These are phyloP conservation scores for Darevskia nairensis DNA, from an alignment of 2,797 vertebrate species.

Conservation along the genomic window DNA sequence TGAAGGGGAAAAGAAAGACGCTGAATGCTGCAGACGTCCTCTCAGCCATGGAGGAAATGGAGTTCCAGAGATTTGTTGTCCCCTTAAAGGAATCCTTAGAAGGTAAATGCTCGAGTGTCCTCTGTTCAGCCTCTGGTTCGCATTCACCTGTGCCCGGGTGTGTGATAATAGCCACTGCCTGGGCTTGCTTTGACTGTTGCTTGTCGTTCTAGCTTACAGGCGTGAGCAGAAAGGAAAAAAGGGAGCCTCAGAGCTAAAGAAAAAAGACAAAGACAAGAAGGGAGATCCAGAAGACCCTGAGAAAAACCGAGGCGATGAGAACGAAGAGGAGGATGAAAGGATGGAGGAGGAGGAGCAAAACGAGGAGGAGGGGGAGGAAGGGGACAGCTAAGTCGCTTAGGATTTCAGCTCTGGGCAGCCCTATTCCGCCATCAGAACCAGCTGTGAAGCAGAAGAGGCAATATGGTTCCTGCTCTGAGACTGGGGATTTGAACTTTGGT, in stretches of 20 bases:
- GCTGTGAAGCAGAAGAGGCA: too few relatives aligned
- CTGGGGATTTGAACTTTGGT: too few relatives aligned
- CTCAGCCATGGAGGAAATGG: constrained; percentile 99
- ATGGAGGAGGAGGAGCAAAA: constrained; percentile 89
- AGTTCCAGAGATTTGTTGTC: constrained; percentile 92
- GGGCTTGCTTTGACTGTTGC: fast-evolving
- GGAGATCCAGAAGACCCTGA: constrained; percentile 85
- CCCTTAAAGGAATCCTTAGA: constrained; percentile 92
- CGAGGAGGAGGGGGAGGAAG: constrained; percentile 90
- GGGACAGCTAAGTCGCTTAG: constrained; percentile 83
- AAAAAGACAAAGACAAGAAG: constrained; percentile 93
- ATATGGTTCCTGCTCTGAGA: too few relatives aligned
- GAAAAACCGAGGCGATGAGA: constrained; percentile 90
- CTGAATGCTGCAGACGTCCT: constrained; percentile 93
- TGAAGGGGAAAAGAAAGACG: constrained; percentile 97
- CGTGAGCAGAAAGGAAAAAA: constrained; percentile 95
- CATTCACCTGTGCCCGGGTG: neutral
- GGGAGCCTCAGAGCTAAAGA: constrained; percentile 89
- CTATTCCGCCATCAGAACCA: too few relatives aligned
- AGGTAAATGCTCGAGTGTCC: constrained; percentile 75
- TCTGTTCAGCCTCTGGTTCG: neutral
- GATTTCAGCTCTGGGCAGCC: too few relatives aligned
- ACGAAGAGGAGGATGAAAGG: constrained; percentile 87
- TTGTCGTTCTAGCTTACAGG: constrained; percentile 85
- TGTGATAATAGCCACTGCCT: too few relatives aligned